Base-by-base conservation (phyloP, 2,797 vertebrate species). In the Gorsachius magnificus region DNA sequence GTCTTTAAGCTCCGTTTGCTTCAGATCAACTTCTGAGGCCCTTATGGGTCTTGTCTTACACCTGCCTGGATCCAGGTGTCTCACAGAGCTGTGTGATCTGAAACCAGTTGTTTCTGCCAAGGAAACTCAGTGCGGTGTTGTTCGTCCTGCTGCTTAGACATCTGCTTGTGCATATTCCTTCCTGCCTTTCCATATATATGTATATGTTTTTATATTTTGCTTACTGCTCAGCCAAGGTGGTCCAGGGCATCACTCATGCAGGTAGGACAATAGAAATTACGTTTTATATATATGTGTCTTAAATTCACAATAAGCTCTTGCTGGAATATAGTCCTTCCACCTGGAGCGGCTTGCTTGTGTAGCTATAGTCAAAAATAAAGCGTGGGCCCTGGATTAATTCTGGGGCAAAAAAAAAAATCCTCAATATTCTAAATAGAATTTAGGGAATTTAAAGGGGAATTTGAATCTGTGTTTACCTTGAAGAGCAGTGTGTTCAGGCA, bases 181-280 rank as follows among this genome's bases (percentile, higher is more conserved):
- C 64, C 64, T 95, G 75, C 80, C 25, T 84, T 60, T 94, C 87
- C 79, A 82, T 79, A 94, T n/a, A 93, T 74, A 89, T 26, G 26
- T 93, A n/a, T 95, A 72, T 96, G 81, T 94, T 97, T 96, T 96
- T 93, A 78, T 97, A 50, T 96, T 97, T 97, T 96, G 85, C 93
- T 87, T 91, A 77, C 57, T 97, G 92, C 96, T 97, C 95, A 99
- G 98, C 97, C 98, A 98, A 97, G 97, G 97, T 97, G 98, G 95
- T 95, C 95, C 98, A 94, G 98, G 98, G 98, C 97, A 98, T 92
- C 98, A 97, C 74, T 96, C 97, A 69, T 99, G 98, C 98, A 99
- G 98, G 98, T 98, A 97, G 96, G 97, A 97, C 88, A 96, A 97
- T 4, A 94, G 91, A 92, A 96, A 84, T 88, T 88, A 25, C 19